Evolutionary conservation across 1,140 invertebrate genomes (phyloP), one percentile per base, ranked within the genome.

Genomic region (Anagrus nilaparvatae): DNA sequence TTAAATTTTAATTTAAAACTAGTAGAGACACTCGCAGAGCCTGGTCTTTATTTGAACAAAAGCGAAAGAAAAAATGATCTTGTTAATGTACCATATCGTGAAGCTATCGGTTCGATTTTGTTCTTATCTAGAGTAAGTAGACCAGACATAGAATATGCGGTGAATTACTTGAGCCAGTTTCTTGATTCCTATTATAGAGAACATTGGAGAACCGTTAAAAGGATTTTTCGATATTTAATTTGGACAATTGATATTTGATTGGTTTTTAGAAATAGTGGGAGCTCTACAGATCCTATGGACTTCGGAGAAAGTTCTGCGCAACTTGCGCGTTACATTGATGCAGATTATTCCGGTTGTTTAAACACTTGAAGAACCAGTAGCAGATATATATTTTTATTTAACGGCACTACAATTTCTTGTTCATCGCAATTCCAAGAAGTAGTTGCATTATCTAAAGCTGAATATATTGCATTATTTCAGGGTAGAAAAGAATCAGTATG

Each of bases 401-500:
- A n/a, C 6, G 20, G 14, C 9, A 39, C 28, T 7, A 27, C 43
- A 14, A 40, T 51, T 10, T 27, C 37, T 19, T 51, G 39, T 43
- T 28, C 20, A 4, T 33, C 21, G 20, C 27, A 48, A 27, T 30
- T 27, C n/a, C 46, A 51, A 37, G 36, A 28, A 9, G 8, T 28
- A 14, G 46, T 45, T n/a, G 21, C 40, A 3, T 4, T 40, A 4
- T 48, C 46, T 18, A 61, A 56, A 20, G 28, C 37, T 24, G 43
- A 51, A 28, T 51, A 46, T n/a, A n/a, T n/a, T 13, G 44, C 45
- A n/a, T 16, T 44, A 3, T 36, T 43, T 5, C 14, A 48, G 36
- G 59, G 61, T 40, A 58, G 42, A 30, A 49, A 56, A 47, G 43
- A 52, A 43, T 19, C 28, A 12, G 19, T 46, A 19, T 67, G 60